A percentile compares a stretch with the other conserved stretches of the same genome.
Conservation (phyloP, 1,140 invertebrate species). For the Microplitis demolitor region DNA sequence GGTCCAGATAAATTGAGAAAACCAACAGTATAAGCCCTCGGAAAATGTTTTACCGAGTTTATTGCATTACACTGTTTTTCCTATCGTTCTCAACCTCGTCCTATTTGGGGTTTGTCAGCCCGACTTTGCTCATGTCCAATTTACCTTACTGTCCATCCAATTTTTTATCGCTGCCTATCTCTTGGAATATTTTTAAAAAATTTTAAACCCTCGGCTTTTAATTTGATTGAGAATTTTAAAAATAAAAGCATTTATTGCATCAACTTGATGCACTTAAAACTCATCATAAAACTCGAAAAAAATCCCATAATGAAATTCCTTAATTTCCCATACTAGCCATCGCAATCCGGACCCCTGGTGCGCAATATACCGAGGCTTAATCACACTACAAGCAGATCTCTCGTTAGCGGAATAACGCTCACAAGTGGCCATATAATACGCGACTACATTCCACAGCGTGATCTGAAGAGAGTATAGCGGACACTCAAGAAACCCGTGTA, state of each 20-base stretch:
- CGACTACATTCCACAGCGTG: constrained; percentile 46
- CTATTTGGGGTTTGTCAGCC: constrained; percentile 27
- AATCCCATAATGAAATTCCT: constrained; percentile 37
- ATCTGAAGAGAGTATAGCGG: no score
- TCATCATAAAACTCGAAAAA: not conserved
- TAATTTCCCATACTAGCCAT: constrained; percentile 48
- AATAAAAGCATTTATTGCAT: no score
- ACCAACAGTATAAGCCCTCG: constrained; percentile 15
- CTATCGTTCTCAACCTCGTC: constrained; percentile 26
- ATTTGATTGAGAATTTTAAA: not conserved
- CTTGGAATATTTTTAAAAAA: not conserved
- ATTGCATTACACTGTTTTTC: constrained; percentile 58
- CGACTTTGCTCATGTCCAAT: constrained; percentile 34
- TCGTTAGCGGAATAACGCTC: constrained; percentile 55
- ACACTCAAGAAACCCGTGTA: constrained; percentile 18
- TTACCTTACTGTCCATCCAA: constrained; percentile 31
- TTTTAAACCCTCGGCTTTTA: not conserved
- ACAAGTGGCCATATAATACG: constrained; percentile 49
- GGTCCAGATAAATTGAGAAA: constrained; percentile 17
- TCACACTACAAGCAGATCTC: constrained; percentile 54
- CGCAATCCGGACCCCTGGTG: constrained; percentile 47
- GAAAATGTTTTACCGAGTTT: constrained; percentile 39
- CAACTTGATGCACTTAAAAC: constrained; percentile 17
- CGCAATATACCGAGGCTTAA: constrained; percentile 53
- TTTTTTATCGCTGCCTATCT: not conserved